Conservation (phyloP, 2,113 vertebrate species). For the Ochotona curzoniae region DNA sequence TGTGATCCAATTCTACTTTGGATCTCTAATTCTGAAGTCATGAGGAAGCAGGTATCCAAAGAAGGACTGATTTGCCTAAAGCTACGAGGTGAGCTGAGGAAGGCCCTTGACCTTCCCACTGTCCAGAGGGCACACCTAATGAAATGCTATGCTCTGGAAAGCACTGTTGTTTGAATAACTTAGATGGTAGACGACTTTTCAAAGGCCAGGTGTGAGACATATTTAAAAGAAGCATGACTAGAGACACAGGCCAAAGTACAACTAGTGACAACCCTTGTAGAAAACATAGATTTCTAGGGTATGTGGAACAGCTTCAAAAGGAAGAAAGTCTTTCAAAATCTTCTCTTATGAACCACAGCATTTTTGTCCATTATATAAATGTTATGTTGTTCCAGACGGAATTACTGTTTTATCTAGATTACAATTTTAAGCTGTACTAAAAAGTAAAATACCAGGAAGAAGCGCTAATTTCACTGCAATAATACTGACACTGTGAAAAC, state of each 20-base stretch:
- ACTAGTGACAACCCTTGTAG: neutral
- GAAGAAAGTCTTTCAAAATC: neutral
- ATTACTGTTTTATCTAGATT: slow-evolving; percentile 70
- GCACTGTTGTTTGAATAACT: neutral
- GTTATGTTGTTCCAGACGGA: slow-evolving; percentile 61
- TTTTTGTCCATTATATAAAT: slow-evolving; percentile 69
- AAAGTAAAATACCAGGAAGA: slow-evolving; percentile 66
- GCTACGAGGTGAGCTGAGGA: too few relatives aligned
- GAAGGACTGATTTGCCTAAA: neutral
- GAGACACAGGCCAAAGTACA: neutral
- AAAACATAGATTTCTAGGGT: slow-evolving; percentile 16
- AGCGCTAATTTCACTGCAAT: slow-evolving; percentile 74
- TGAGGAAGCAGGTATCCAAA: neutral
- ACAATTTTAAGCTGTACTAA: slow-evolving; percentile 64
- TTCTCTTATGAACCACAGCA: slow-evolving; percentile 11
- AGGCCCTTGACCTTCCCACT: neutral
- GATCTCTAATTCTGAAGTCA: neutral
- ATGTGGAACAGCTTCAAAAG: neutral
- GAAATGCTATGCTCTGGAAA: neutral
- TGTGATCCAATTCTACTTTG: neutral
- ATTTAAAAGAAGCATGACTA: neutral
- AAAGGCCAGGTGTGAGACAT: neutral
- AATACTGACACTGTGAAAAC: slow-evolving; percentile 74
- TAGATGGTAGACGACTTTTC: neutral
- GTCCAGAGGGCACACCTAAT: neutral